Conservation (phyloP, 2,113 vertebrate genomes). For the Caloenas nicobarica region DNA sequence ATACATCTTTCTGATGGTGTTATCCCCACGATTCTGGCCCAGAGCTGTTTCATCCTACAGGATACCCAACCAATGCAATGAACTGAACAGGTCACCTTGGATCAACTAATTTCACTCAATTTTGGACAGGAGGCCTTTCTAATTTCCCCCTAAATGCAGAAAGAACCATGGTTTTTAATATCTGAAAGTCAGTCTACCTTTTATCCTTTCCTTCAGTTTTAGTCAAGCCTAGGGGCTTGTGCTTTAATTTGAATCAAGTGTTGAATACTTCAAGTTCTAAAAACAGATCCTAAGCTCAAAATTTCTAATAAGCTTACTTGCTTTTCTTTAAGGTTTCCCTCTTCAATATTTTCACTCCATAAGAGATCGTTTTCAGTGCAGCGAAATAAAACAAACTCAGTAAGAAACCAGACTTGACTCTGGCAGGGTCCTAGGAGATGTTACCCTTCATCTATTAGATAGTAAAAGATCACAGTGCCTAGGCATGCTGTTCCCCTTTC, state of each 20-base stretch:
- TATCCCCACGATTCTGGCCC: not conserved
- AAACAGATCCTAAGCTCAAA: not conserved
- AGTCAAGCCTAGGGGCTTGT: not conserved
- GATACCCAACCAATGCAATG: not conserved
- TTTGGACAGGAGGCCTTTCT: not conserved
- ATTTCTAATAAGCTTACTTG: constrained; percentile 11
- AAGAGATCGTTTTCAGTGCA: not conserved
- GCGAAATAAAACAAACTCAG: not conserved
- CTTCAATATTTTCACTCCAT: not conserved
- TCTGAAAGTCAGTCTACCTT: not conserved
- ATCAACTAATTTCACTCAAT: not conserved
- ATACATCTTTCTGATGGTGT: not conserved
- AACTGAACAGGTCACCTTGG: not conserved
- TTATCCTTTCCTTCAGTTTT: not conserved
- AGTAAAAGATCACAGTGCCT: not conserved
- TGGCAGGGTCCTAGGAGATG: not conserved
- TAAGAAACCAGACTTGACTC: not conserved
- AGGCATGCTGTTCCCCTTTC: not conserved
- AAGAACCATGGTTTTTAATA: not conserved
- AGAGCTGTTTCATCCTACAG: not conserved
- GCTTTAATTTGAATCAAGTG: constrained; percentile 21
- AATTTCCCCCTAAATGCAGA: not conserved
- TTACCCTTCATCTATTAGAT: not conserved
- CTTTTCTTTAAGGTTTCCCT: not conserved
- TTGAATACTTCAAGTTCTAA: not conserved